Base-by-base conservation (phyloP, 23 tunicate genomes). In the Clavelina lepadiformis region DNA sequence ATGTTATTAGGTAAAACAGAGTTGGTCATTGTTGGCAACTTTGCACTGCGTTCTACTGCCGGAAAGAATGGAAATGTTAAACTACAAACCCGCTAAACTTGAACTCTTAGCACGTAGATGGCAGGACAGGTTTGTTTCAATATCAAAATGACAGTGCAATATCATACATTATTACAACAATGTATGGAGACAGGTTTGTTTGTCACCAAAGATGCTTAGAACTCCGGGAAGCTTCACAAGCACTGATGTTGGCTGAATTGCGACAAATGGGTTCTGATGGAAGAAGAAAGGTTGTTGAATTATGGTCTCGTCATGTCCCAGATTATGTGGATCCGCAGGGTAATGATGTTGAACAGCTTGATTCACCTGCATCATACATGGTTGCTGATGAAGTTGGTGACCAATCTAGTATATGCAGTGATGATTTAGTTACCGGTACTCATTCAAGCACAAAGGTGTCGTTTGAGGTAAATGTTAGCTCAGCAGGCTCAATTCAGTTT, bases 221-320 rank as follows among this genome's bases (percentile, higher is more conserved):
- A 67, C 69, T 91, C 1, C 75, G 98, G 8, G 98, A 91, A 33
- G 92, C 98, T 3, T 78, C 92, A 3, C 98, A 91, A 61, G 92
- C 92, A 33, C 64, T 91, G 35, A 71, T 91, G 76, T 77, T 91
- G 31, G 98, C 91, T 22, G 78, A 91, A 56, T 54, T 91, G 49
- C 82, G 92, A 19, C 92, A 77, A 56, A 91, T 82, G 71, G 98
- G 81, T n/a, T 45, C 80, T 31, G 68, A 56, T 11, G 92, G 92
- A 7, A 76, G 98, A 21, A 58, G 86, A 28, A 20, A 32, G 37
- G 80, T 91, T 33, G 78, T 91, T 36, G 71, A 78, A 41, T 41
- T 53, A 31, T 89, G 97, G 97, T 53, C 83, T 0, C 69, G 38
- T 21, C 78, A 80, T 65, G 70, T 89, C 27, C 97, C 97, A 0